Evolutionary conservation across 2,888 invertebrate species (phyloP), one percentile per base, ranked within the genome.

Genomic region (Apantesis nais): DNA sequence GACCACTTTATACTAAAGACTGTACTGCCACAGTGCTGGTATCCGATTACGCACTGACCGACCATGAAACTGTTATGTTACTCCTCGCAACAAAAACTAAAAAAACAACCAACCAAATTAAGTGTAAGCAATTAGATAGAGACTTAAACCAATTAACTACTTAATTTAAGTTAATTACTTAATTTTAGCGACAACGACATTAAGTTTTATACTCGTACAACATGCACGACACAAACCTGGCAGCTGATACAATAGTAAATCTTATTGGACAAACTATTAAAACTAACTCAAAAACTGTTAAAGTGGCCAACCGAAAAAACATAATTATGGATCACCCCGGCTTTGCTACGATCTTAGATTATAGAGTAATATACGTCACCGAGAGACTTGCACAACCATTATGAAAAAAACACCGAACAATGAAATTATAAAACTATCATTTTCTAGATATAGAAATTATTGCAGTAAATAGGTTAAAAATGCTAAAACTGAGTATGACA

Each of bases 1-100:
- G 72, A 69, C 48, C 69, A 72, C 22, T 12, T 70, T 14, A 39
- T 61, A 0, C 31, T 67, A 9, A 73, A 70, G 64, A 62, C 70
- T 22, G 11, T 4, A 1, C 34, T 37, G 73, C 73, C 19, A 37
- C 22, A 16, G 65, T 69, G 0, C 11, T 34, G 19, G 72, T 72
- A 0, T 70, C 73, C 2, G 62, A 70, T 2, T 52, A 41, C 11
- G n/a, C 63, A 14, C 44, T 48, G 1, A 48, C 64, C 44, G 48
- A 64, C 16, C 48, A 64, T 64, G 64, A 64, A 16, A 48, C 64
- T 3, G 64, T 73, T 3, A 8, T 73, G n/a, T 48, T 70, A 1
- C 70, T 67, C 25, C 39, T 73, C 8, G 29, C 31, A 0, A 67
- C 67, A 16, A 41, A 31, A 31, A 8, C 31, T 16, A 0, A 9